Evolutionary conservation across 2,113 vertebrate genomes (phyloP).

Genomic region (Ptilonorhynchus violaceus): DNA sequence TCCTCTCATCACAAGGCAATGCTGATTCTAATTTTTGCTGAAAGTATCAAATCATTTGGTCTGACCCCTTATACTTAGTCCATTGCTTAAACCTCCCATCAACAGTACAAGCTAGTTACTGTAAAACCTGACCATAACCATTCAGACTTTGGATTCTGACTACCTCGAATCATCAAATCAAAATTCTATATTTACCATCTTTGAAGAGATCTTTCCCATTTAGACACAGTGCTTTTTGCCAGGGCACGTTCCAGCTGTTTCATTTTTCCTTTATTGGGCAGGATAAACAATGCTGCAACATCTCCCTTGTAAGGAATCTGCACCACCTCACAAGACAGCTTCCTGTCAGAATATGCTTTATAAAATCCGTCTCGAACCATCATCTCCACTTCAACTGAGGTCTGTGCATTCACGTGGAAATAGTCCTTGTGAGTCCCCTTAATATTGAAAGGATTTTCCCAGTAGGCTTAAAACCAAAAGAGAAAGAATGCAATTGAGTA

Average conservation of each 20-base stretch:
- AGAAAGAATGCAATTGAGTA: background rate
- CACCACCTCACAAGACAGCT: slow-evolving; percentile 66
- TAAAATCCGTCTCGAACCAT: slow-evolving; percentile 26
- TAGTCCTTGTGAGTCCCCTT: slow-evolving; percentile 63
- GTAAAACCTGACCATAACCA: background rate
- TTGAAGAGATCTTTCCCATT: slow-evolving; percentile 1
- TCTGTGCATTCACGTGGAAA: slow-evolving; percentile 11
- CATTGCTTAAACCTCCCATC: background rate
- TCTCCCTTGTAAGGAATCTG: slow-evolving; percentile 80
- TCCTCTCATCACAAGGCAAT: background rate
- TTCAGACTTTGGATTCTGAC: background rate
- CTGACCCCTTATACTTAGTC: background rate
- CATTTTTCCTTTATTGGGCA: slow-evolving; percentile 77
- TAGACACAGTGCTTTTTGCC: background rate
- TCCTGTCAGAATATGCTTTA: slow-evolving; percentile 25
- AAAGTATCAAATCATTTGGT: background rate
- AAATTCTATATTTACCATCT: background rate
- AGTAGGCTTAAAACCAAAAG: slow-evolving; percentile 69
- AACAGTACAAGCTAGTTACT: background rate
- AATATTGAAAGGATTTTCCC: slow-evolving; percentile 78
- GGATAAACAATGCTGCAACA: slow-evolving; percentile 75
- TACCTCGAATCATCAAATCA: background rate
- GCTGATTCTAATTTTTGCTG: background rate
- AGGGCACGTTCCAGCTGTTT: slow-evolving; percentile 60
- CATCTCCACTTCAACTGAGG: slow-evolving; percentile 36